These are phyloP conservation scores for Plectropomus leopardus DNA, from an alignment of 2,113 vertebrate genomes.

Conservation along the genomic window DNA sequence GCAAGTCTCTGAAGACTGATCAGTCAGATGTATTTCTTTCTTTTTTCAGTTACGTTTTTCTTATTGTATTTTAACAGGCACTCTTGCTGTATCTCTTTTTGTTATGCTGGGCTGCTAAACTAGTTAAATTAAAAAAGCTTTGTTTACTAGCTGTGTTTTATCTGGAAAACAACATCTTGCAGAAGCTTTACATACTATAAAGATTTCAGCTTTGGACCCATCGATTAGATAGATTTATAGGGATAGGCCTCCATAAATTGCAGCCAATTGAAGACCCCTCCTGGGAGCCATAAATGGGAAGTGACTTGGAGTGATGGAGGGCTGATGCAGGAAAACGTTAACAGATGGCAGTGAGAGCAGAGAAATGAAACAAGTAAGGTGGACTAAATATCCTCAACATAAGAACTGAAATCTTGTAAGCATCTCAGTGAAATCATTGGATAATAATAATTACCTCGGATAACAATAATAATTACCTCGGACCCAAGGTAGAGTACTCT, in stretches of 20 bases:
- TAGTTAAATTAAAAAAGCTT: neutral
- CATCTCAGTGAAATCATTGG: neutral
- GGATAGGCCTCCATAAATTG: neutral
- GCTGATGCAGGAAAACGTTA: neutral
- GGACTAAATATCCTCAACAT: neutral
- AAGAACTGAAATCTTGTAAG: neutral
- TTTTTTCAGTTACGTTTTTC: no score
- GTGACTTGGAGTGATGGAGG: neutral
- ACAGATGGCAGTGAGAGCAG: neutral
- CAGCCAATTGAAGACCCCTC: neutral
- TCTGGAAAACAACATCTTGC: neutral
- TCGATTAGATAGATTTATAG: constrained; percentile 10
- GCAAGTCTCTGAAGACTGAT: neutral
- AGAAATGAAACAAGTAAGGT: neutral
- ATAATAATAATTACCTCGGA: neutral
- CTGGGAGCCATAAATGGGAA: neutral
- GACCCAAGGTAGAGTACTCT: no score
- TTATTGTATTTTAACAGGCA: neutral
- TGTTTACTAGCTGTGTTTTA: neutral
- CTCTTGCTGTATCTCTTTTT: neutral
- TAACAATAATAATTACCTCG: neutral
- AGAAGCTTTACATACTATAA: neutral
- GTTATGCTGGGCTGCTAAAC: neutral
- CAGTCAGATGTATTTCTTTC: no score
- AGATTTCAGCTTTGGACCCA: constrained; percentile 4